These are phyloP conservation scores for Chorisops tibialis DNA, from an alignment of 2,888 invertebrate genomes.

Conservation along the genomic window DNA sequence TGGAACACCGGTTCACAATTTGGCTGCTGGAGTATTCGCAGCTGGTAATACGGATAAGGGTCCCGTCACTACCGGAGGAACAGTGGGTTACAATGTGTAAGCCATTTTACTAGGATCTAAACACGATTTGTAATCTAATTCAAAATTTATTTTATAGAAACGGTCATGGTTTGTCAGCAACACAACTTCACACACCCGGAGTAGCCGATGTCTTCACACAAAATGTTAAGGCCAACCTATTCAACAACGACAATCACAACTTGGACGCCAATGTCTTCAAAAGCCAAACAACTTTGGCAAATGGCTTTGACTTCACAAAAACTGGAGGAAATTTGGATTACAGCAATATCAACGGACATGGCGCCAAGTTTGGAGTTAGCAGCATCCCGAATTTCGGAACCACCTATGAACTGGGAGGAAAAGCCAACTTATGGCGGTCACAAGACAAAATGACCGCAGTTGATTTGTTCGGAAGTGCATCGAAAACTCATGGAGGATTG, in stretches of 20 bases:
- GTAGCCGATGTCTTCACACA: conserved; percentile 36
- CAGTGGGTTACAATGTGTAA: conserved; percentile 41
- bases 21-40: conserved; percentile 41
- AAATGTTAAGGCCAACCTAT: conserved; percentile 21
- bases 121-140: not conserved
- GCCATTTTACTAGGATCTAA: conserved; percentile 8
- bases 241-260: conserved; percentile 20
- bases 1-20: conserved; percentile 38
- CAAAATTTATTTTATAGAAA: conserved; percentile 35
- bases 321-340: conserved; percentile 40
- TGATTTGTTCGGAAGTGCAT: conserved; percentile 40
- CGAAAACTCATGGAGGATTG: conserved; percentile 39
- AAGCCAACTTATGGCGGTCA: conserved; percentile 42
- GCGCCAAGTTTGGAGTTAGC: conserved; percentile 38
- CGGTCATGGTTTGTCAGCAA: conserved; percentile 39
- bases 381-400: conserved; percentile 41
- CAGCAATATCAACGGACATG: conserved; percentile 38
- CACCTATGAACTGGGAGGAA: conserved; percentile 37
- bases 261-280: conserved; percentile 41
- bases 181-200: conserved; percentile 39
- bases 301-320: conserved; percentile 38
- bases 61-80: conserved; percentile 41
- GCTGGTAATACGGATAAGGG: conserved; percentile 36
- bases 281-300: conserved; percentile 36
- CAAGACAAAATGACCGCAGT: conserved; percentile 38